Conservation (phyloP, 2,888 invertebrate species). For the Rhagium mordax region DNA sequence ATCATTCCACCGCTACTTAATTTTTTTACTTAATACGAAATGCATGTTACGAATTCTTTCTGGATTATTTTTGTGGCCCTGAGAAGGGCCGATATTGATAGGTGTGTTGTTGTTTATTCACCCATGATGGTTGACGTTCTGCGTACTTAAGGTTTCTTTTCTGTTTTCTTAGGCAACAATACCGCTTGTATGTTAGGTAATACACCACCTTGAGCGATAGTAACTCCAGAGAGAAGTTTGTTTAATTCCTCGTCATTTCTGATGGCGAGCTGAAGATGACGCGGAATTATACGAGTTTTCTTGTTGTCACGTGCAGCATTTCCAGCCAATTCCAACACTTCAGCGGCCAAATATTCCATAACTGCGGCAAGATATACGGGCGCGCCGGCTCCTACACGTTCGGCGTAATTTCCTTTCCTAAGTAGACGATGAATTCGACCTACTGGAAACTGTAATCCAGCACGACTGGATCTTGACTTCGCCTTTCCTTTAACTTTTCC, state of each 20-base stretch:
- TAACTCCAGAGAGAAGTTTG: constrained; percentile 82
- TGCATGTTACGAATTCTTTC: too few species aligned
- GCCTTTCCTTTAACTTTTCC: constrained; percentile 69
- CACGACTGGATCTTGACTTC: constrained; percentile 72
- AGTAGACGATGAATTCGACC: constrained; percentile 76
- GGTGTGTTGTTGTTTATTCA: too few species aligned
- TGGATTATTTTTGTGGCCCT: too few species aligned
- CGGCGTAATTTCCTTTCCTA: constrained; percentile 77
- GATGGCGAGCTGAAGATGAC: constrained; percentile 88
- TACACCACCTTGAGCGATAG: too few species aligned
- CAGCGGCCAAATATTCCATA: constrained; percentile 80
- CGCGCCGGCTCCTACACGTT: too few species aligned
- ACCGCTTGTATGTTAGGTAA: constrained; percentile 84
- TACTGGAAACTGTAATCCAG: constrained; percentile 76
- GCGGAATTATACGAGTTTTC: constrained; percentile 81
- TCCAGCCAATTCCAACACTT: constrained; percentile 79
- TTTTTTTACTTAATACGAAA: too few species aligned
- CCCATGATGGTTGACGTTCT: too few species aligned
- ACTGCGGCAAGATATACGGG: constrained; percentile 75
- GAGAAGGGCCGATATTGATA: too few species aligned
- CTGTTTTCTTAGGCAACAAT: constrained; percentile 82
- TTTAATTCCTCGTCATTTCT: constrained; percentile 87
- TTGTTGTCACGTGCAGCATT: constrained; percentile 81
- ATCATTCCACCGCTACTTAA: too few species aligned
- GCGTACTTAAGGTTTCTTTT: too few species aligned